Base-by-base conservation (phyloP, 2,888 invertebrate genomes). In the Xestia rhomboidea region DNA sequence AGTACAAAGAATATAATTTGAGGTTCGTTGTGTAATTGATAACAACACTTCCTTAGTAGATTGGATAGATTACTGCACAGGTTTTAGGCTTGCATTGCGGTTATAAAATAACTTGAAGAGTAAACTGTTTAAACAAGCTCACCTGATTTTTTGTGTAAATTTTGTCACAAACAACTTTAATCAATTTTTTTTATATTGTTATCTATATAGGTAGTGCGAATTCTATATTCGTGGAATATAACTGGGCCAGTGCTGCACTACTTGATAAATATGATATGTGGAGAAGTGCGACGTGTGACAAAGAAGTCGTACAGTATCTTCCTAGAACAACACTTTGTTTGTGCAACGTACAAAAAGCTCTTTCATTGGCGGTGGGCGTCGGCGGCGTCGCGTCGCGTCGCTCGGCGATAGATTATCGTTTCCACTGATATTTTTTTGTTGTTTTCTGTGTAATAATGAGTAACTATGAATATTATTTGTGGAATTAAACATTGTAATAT, bases 251-350 rank as follows among this genome's bases (percentile, higher is more conserved):
- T 87, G 75, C 74, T 79, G 77, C 75, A 86, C 79, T 87, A 88
- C 85, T 81, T 90, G 84, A 87, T 89, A 89, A 85, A 83, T 89
- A 88, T 87, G 86, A 82, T 81, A 82, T 82, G 79, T 70, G 73
- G 64, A 75, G 73, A 85, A 85, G 72, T 69, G 74, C 76, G 79
- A 84, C 82, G 80, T 88, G 73, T 81, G 85, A 94, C 93, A 94
- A 94, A 90, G 93, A 89, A 83, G 82, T 88, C 91, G 90, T 92
- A 93, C 89, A 91, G 83, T 88, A 82, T 88, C 82, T 95, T 95
- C 95, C 89, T 88, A 92, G 95, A 94, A 95, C 89, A 89, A 83
- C 85, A 84, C 86, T 90, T 87, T 93, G 91, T 93, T 91, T 93
- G 88, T 87, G 85, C 81, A 86, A 81, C 74, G 76, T 69, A 95